Conservation (phyloP, 2,797 vertebrate species). For the Lagocephalus sceleratus region DNA sequence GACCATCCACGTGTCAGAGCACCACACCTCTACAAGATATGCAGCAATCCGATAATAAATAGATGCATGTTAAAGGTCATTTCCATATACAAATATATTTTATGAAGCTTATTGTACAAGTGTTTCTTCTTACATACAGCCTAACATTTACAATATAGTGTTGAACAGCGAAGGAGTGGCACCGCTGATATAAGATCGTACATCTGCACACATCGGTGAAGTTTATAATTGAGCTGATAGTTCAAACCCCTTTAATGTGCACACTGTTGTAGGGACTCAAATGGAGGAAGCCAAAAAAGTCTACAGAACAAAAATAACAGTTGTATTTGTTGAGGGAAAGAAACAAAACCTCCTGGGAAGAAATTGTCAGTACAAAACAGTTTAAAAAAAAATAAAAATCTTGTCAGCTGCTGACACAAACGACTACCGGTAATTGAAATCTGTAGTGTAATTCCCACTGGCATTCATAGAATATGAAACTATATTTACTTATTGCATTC, state of each 20-base stretch:
- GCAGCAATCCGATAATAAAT: slow-evolving; percentile 87
- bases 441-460: slow-evolving; percentile 33
- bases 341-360: slow-evolving; percentile 10
- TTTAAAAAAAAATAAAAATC: slow-evolving; percentile 32
- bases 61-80: slow-evolving; percentile 81
- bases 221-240: slow-evolving; percentile 5
- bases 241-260: no score
- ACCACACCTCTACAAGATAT: slow-evolving; percentile 62
- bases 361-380: slow-evolving; percentile 53
- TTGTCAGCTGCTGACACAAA: slow-evolving; percentile 38
- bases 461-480: slow-evolving; percentile 28
- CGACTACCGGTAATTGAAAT: no score
- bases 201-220: slow-evolving; percentile 24
- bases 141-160: slow-evolving; percentile 73
- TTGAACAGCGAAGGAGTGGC: slow-evolving; percentile 53
- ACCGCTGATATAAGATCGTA: slow-evolving; percentile 41
- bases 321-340: slow-evolving; percentile 6
- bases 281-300: slow-evolving; percentile 5
- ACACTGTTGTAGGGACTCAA: neutral
- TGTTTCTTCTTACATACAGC: slow-evolving; percentile 71
- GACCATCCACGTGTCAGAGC: slow-evolving; percentile 13
- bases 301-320: slow-evolving; percentile 26
- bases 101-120: slow-evolving; percentile 84
- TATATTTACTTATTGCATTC: slow-evolving; percentile 19
- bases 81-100: slow-evolving; percentile 91